phyloP scores from a whole-genome alignment of 2,113 vertebrate genomes.

The Tupaia chinensis region DNA sequence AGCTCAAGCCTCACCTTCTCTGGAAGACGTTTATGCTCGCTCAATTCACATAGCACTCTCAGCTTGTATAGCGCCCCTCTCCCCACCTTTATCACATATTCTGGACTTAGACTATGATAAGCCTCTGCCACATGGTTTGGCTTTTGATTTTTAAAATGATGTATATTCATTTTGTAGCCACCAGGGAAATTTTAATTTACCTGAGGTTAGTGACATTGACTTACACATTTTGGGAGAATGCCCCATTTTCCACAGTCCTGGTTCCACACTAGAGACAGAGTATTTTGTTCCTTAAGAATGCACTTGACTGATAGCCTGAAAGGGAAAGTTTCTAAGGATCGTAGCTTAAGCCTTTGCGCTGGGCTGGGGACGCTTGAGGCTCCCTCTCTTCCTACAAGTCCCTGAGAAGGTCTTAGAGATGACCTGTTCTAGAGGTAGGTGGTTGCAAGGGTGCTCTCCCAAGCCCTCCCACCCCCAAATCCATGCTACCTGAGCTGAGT shows the following conservation, averaged over 20 bases:
- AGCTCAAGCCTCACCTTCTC: background rate
- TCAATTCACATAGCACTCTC: background rate
- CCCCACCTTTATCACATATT: background rate
- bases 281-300: background rate
- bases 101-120: background rate
- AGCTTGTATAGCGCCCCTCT: background rate
- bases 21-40: background rate
- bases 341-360: background rate
- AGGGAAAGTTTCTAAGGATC: background rate
- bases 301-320: background rate
- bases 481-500: background rate
- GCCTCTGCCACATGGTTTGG: background rate
- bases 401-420: background rate
- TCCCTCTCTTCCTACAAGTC: background rate
- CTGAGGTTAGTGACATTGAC: background rate
- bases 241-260: background rate
- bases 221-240: slow-evolving; percentile 7
- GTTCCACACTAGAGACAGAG: background rate
- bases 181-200: background rate
- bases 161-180: background rate
- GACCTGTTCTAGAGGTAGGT: background rate
- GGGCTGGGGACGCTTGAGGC: background rate
- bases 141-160: background rate
- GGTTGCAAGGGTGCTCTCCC: background rate
- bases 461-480: background rate